Conservation (phyloP, 2,797 vertebrate species). For the Periophthalmus magnuspinnatus region DNA sequence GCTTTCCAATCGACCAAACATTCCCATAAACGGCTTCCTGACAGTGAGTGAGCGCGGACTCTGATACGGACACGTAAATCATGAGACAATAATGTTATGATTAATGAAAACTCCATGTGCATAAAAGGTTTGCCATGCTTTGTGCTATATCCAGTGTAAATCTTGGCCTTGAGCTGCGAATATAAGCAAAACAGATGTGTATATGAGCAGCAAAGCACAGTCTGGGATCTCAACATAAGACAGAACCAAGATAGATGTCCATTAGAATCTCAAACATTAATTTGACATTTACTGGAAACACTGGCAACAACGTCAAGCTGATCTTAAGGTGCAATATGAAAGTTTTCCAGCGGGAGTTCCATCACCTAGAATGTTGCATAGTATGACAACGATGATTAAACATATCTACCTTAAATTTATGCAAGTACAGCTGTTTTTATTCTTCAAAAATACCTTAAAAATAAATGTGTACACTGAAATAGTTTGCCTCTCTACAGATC, state of each 20-base stretch:
- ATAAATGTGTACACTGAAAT: no score
- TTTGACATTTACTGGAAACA: neutral
- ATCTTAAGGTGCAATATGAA: no score
- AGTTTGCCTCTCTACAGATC: no score
- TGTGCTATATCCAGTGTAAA: slow-evolving; percentile 27
- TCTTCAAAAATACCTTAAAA: no score
- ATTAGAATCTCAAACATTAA: neutral
- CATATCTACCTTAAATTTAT: no score
- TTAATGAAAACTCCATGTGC: neutral
- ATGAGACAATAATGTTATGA: slow-evolving; percentile 1
- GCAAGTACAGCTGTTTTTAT: no score
- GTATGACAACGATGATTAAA: no score
- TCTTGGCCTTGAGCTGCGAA: slow-evolving; percentile 26
- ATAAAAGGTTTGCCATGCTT: slow-evolving; percentile 3
- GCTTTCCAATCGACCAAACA: slow-evolving; percentile 7
- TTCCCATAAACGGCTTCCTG: slow-evolving; percentile 6
- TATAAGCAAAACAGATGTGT: slow-evolving; percentile 54
- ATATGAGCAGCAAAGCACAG: slow-evolving; percentile 36
- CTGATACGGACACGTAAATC: neutral
- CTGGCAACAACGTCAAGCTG: neutral
- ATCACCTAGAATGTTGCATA: no score
- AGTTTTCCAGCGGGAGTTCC: no score
- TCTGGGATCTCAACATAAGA: slow-evolving; percentile 4
- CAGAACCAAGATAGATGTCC: neutral
- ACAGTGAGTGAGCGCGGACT: neutral